Evolutionary conservation across 2,888 invertebrate species (phyloP).

Genomic region (Agrochola circellaris): DNA sequence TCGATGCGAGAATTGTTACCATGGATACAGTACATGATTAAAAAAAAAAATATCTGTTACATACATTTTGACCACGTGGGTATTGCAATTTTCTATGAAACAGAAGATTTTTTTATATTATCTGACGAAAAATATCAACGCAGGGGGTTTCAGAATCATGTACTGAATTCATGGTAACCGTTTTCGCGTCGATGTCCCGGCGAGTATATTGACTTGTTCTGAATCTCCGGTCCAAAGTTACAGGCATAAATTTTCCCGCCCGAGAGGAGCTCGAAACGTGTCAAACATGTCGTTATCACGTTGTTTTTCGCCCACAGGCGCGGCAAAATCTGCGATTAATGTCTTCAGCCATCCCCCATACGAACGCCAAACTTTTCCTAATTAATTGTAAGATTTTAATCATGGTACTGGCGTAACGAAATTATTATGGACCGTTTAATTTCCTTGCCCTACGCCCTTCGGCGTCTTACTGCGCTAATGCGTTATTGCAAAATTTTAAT

Average conservation of each 20-base stretch:
- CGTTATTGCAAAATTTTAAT: slow-evolving; percentile 90
- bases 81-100: no score
- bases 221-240: slow-evolving; percentile 8
- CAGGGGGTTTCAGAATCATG: no score
- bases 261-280: slow-evolving; percentile 19
- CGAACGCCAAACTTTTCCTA: slow-evolving; percentile 83
- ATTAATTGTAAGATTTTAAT: slow-evolving; percentile 90
- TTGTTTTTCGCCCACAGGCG: slow-evolving; percentile 59
- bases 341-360: slow-evolving; percentile 74
- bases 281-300: slow-evolving; percentile 64
- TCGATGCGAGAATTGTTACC: no score
- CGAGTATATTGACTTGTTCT: neutral
- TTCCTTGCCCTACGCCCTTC: slow-evolving; percentile 85
- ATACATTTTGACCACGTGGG: no score
- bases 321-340: slow-evolving; percentile 75
- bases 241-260: slow-evolving; percentile 3
- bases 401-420: slow-evolving; percentile 87
- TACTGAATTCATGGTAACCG: no score
- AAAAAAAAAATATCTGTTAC: no score
- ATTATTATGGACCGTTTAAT: slow-evolving; percentile 90
- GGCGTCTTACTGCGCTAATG: slow-evolving; percentile 85
- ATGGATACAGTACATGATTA: no score
- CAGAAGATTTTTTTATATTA: no score
- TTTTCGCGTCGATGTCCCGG: no score
- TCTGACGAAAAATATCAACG: no score